Evolutionary conservation across 2,797 vertebrate species (phyloP).

Genomic region (Sus cebifrons): DNA sequence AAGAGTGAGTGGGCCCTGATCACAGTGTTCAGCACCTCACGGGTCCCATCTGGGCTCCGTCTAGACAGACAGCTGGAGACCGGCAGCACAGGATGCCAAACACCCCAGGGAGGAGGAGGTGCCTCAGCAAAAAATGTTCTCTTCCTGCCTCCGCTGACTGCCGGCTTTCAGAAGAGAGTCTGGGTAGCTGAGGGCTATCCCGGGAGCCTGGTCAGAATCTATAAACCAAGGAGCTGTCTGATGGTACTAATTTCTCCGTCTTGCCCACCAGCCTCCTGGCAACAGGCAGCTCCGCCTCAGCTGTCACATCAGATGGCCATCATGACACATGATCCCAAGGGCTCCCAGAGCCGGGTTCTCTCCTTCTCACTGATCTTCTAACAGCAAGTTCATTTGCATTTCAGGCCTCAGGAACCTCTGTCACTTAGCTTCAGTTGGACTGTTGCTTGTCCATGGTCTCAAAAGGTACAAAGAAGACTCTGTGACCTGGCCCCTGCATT

Average conservation of each 20-base stretch:
- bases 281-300: not conserved
- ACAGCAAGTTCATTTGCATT: accelerated
- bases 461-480: not conserved
- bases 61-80: conserved; percentile 89
- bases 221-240: not conserved
- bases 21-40: conserved; percentile 86
- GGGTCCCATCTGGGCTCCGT: conserved; percentile 83
- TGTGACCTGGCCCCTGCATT: not conserved
- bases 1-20: conserved; percentile 79
- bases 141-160: not conserved
- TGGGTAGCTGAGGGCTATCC: accelerated
- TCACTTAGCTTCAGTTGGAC: not conserved
- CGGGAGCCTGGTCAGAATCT: not conserved
- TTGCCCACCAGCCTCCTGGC: not conserved
- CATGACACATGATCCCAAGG: not conserved
- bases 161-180: not conserved
- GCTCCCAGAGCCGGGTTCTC: too few relatives aligned
- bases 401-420: not conserved
- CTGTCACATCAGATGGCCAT: not conserved
- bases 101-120: conserved; percentile 18
- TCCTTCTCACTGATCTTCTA: not conserved
- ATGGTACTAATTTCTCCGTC: not conserved
- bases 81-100: conserved; percentile 84
- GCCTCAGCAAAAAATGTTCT: not conserved
- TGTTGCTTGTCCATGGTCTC: not conserved